Conservation (phyloP, 1,140 invertebrate species). For the Hypothenemus hampei region DNA sequence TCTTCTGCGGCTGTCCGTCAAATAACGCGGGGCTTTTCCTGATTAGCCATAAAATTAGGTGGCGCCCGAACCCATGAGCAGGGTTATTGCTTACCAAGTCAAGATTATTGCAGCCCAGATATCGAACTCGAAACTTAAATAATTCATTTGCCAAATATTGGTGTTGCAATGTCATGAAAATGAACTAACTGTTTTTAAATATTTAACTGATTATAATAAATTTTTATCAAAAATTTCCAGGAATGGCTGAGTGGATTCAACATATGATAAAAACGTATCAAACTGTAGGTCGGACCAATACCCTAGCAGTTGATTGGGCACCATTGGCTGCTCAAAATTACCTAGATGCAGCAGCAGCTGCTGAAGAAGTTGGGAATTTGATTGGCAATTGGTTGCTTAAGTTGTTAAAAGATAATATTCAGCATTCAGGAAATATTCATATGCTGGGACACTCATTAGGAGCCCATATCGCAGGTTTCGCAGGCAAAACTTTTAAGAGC, state of each 20-base stretch:
- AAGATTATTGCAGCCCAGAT: too few species aligned
- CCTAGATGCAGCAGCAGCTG: conserved; percentile 19
- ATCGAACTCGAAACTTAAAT: too few species aligned
- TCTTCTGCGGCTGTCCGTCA: too few species aligned
- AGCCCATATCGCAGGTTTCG: conserved; percentile 54
- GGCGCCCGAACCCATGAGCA: too few species aligned
- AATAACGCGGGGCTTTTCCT: too few species aligned
- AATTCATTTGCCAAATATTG: too few species aligned
- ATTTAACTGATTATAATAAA: too few species aligned
- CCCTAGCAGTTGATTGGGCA: conserved; percentile 31
- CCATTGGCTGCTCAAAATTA: conserved; percentile 23
- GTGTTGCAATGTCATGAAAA: too few species aligned
- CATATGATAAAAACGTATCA: conserved; percentile 26
- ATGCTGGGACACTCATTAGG: conserved; percentile 58
- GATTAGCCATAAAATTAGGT: too few species aligned
- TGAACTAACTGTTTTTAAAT: too few species aligned
- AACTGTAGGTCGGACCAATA: conserved; percentile 19
- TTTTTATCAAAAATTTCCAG: too few species aligned
- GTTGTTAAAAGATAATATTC: conserved; percentile 35
- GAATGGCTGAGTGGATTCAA: conserved; percentile 10
- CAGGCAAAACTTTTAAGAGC: conserved; percentile 43
- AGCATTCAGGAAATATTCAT: conserved; percentile 48
- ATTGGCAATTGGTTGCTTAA: conserved; percentile 39
- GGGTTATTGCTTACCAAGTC: too few species aligned
- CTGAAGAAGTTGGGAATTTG: conserved; percentile 27